Conservation (phyloP, 2,888 invertebrate species). For the Scaptomyza reducta region DNA sequence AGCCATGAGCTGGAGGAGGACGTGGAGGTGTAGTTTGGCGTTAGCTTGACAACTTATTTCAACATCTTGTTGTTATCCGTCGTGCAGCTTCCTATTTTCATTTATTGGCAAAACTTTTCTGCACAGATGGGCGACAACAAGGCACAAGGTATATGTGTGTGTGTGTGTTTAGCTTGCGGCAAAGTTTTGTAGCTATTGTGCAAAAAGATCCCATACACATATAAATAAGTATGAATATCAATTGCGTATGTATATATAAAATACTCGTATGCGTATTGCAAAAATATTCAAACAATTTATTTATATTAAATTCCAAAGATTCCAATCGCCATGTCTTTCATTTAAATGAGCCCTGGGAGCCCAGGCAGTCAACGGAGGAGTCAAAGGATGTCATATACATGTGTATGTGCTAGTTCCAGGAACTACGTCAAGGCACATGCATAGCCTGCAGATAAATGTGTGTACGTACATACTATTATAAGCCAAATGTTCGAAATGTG, state of each 20-base stretch:
- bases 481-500: background rate
- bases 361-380: background rate
- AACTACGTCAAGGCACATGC: background rate
- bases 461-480: background rate
- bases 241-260: constrained; percentile 9
- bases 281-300: constrained; percentile 35
- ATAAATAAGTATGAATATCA: constrained; percentile 47
- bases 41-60: constrained; percentile 78
- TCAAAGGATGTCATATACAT: constrained; percentile 14
- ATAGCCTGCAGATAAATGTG: constrained; percentile 3
- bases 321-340: background rate
- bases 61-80: constrained; percentile 70
- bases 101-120: constrained; percentile 76
- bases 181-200: constrained; percentile 64
- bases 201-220: constrained; percentile 38
- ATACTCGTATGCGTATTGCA: constrained; percentile 9
- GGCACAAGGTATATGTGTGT: constrained; percentile 29
- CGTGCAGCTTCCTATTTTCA: constrained; percentile 69
- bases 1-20: background rate
- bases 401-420: background rate
- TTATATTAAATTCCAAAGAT: constrained; percentile 44
- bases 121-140: constrained; percentile 62
- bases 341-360: constrained; percentile 26
- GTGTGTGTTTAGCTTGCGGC: constrained; percentile 55
- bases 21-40: constrained; percentile 13